Conservation (phyloP, 92 coral and sea anemone genomes). For the Epizoanthus rinbou region DNA sequence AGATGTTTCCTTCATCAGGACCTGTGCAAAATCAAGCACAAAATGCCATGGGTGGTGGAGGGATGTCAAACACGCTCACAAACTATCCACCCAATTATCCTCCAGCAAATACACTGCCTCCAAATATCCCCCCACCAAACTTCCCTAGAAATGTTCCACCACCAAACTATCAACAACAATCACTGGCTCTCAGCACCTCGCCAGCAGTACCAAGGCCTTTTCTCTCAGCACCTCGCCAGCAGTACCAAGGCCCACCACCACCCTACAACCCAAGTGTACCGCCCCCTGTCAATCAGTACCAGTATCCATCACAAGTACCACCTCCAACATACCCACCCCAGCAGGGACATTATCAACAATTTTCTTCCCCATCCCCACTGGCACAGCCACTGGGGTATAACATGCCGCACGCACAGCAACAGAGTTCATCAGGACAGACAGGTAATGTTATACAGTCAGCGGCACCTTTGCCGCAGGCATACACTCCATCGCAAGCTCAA, state of each 20-base stretch:
- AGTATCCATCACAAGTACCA: slow-evolving; percentile 27
- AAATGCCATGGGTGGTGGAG: slow-evolving; percentile 7
- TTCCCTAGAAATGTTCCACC: slow-evolving; percentile 80
- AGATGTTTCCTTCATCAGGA: neutral
- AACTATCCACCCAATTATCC: slow-evolving; percentile 44
- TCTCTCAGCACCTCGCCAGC: slow-evolving; percentile 44
- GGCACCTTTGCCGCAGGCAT: slow-evolving; percentile 4
- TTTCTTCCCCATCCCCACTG: slow-evolving; percentile 45
- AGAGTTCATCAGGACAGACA: slow-evolving; percentile 9
- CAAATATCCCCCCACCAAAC: slow-evolving; percentile 71
- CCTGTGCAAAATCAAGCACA: slow-evolving; percentile 32
- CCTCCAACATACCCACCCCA: slow-evolving; percentile 24
- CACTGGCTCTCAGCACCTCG: slow-evolving; percentile 31
- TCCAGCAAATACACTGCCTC: slow-evolving; percentile 70
- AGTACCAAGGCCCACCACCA: slow-evolving; percentile 67
- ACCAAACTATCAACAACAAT: slow-evolving; percentile 68
- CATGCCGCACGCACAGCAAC: slow-evolving; percentile 23
- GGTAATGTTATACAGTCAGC: slow-evolving; percentile 5
- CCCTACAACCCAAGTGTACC: slow-evolving; percentile 37
- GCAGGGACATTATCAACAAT: slow-evolving; percentile 57
- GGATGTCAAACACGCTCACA: slow-evolving; percentile 5
- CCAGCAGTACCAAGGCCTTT: slow-evolving; percentile 31
- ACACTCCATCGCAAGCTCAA: slow-evolving; percentile 20
- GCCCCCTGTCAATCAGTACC: slow-evolving; percentile 38
- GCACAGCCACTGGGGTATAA: slow-evolving; percentile 27